A percentile compares a stretch with the other conserved stretches of the same genome.
Conservation (phyloP, 2,888 invertebrate species). For the Taphrorychus bicolor region DNA sequence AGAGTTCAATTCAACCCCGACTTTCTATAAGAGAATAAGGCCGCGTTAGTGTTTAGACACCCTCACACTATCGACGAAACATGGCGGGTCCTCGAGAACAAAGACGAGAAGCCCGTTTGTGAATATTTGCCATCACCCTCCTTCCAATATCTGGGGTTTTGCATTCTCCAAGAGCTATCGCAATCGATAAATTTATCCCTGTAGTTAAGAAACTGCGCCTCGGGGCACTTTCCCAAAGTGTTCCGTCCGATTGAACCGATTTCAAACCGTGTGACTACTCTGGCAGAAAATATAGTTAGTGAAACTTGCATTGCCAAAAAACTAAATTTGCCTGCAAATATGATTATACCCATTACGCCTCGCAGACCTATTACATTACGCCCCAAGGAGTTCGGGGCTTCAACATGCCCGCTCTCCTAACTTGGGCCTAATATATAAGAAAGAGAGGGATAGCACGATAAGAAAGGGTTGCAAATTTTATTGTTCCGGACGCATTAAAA, state of each 20-base stretch:
- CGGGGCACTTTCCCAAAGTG: background rate
- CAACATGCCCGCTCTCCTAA: background rate
- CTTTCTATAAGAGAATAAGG: background rate
- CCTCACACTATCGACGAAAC: constrained; percentile 4
- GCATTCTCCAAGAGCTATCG: background rate
- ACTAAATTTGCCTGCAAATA: background rate
- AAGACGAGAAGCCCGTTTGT: background rate
- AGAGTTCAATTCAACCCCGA: background rate
- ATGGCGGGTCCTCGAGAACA: constrained; percentile 4
- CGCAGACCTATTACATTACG: background rate
- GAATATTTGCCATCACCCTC: constrained; percentile 6
- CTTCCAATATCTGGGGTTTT: constrained; percentile 2
- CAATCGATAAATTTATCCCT: constrained; percentile 3
- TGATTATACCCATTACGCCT: background rate
- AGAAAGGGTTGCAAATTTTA: constrained; percentile 12
- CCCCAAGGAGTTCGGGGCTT: background rate
- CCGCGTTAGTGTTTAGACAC: background rate
- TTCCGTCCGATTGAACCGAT: background rate
- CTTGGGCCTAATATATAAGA: background rate
- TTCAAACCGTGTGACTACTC: background rate
- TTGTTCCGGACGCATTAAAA: constrained; percentile 20
- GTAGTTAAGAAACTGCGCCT: constrained; percentile 1
- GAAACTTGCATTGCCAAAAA: background rate
- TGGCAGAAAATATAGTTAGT: background rate
- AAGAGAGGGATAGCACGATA: background rate